Conservation (phyloP, 2,888 invertebrate species). For the Lypha dubia region DNA sequence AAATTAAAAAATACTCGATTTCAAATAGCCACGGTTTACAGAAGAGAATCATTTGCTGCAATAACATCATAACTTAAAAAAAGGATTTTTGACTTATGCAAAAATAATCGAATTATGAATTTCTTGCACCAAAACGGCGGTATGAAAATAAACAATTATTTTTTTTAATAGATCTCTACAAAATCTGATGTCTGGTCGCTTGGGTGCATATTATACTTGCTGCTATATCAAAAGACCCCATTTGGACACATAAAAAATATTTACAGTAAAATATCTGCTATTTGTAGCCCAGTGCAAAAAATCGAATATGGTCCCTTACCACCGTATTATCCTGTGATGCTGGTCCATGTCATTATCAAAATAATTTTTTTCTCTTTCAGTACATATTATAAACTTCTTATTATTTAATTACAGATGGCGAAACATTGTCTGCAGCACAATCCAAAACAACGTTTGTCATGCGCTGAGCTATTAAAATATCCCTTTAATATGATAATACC, state of each 20-base stretch:
- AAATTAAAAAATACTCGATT: too few relatives aligned
- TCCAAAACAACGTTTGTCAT: slow-evolving; percentile 82
- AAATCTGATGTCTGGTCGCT: slow-evolving; percentile 99
- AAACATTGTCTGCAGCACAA: slow-evolving; percentile 81
- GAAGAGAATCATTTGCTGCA: too few relatives aligned
- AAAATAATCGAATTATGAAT: too few relatives aligned
- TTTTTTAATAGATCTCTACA: slow-evolving; percentile 88
- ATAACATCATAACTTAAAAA: too few relatives aligned
- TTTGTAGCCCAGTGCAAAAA: slow-evolving; percentile 88
- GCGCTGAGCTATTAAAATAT: slow-evolving; percentile 81
- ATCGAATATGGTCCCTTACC: slow-evolving; percentile 89
- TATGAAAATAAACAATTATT: not conserved
- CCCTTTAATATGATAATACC: slow-evolving; percentile 83
- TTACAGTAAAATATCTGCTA: slow-evolving; percentile 90
- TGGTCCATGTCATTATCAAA: slow-evolving; percentile 79
- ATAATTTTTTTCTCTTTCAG: not conserved
- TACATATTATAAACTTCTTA: not conserved
- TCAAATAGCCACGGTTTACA: too few relatives aligned
- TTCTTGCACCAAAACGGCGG: too few relatives aligned
- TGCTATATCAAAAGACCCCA: slow-evolving; percentile 95
- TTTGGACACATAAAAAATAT: slow-evolving; percentile 91
- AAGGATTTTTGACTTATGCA: too few relatives aligned
- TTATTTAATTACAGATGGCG: slow-evolving; percentile 78
- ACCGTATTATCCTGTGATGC: slow-evolving; percentile 84
- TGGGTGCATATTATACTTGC: slow-evolving; percentile 97